phyloP scores from a whole-genome alignment of 2,113 vertebrate genomes.

The Formicarius rufipectus region DNA sequence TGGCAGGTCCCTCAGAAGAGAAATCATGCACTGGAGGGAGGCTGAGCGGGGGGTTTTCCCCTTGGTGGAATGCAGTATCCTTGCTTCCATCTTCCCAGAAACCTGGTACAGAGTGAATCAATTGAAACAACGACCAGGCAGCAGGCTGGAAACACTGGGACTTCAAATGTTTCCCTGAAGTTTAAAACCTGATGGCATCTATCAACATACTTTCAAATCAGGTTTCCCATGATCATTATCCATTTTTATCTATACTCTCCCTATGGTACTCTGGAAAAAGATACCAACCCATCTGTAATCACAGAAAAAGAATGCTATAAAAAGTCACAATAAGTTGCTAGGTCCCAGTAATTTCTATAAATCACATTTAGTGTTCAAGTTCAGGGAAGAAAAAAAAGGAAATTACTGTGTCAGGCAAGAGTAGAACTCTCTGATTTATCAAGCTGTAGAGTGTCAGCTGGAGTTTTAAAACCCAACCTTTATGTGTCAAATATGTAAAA shows the following conservation, averaged over 20 bases:
- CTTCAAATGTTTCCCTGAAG: not conserved
- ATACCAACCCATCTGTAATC: not conserved
- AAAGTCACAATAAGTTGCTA: not conserved
- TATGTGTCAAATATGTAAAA: not conserved
- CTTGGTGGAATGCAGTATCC: not conserved
- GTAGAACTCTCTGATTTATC: not conserved
- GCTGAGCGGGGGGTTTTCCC: not conserved
- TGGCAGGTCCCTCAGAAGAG: not conserved
- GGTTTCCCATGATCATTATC: not conserved
- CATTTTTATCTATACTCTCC: not conserved
- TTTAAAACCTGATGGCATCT: not conserved
- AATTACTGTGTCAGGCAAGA: not conserved
- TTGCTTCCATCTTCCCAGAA: not conserved
- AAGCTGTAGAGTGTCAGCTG: not conserved
- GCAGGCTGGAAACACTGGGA: not conserved
- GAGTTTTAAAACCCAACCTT: not conserved
- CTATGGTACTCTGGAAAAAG: not conserved
- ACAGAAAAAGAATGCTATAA: not conserved
- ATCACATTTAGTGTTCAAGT: not conserved
- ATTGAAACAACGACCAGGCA: not conserved
- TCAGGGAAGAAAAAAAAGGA: not conserved
- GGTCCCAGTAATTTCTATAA: not conserved
- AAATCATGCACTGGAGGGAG: rapidly evolving
- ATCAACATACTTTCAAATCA: not conserved
- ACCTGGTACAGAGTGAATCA: not conserved